Percentiles rank a stretch among this genome's conserved stretches.
phyloP scores from a whole-genome alignment of 2,797 vertebrate species.

The Scolopax bukidnonensis region DNA sequence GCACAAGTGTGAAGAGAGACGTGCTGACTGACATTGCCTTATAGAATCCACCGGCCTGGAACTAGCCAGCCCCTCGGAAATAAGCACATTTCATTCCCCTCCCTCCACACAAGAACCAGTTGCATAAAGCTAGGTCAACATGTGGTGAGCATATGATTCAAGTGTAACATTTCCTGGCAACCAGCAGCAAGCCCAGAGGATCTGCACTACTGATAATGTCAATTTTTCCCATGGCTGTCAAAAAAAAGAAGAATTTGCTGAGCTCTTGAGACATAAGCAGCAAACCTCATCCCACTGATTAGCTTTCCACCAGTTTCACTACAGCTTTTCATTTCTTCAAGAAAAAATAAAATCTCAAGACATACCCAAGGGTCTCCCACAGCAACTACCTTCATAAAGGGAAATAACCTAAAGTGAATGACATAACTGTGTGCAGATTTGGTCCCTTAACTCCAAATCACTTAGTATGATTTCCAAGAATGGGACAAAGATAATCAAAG shows the following conservation, averaged over 20 bases:
- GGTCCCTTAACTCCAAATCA: not conserved
- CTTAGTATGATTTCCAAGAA: not conserved
- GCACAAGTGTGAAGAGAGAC: not conserved
- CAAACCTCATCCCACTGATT: not conserved
- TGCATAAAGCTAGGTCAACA: conserved; percentile 35
- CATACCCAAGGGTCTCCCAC: not conserved
- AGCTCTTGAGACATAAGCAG: not conserved
- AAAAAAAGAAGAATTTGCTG: not conserved
- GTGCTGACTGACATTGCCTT: not conserved
- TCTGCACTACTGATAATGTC: not conserved
- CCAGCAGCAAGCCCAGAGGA: not conserved
- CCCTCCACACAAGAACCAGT: not conserved
- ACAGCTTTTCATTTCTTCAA: not conserved
- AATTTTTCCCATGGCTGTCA: not conserved
- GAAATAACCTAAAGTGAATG: not conserved
- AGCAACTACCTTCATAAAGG: not conserved
- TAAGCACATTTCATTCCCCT: not conserved
- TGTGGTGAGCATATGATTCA: not conserved
- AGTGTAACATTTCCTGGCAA: conserved; percentile 21
- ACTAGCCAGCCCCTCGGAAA: not conserved
- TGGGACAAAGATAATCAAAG: not conserved
- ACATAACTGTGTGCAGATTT: not conserved
- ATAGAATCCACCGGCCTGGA: not conserved
- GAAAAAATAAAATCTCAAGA: not conserved
- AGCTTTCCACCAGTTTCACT: not conserved